Conservation (phyloP, 1,140 invertebrate genomes). For the Platyscapa corneri region DNA sequence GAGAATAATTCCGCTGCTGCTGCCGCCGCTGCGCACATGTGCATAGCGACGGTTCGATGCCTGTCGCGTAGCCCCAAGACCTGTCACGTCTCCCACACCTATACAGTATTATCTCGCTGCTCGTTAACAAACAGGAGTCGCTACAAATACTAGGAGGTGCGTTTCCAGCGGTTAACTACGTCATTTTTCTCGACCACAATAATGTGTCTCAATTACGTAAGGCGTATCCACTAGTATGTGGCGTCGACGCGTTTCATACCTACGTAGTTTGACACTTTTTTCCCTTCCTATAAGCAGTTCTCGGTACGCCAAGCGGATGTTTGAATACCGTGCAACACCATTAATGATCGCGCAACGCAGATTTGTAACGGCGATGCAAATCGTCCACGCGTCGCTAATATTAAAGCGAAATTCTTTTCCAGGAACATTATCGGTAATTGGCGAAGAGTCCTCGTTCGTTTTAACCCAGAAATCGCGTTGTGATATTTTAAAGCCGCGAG, state of each 20-base stretch:
- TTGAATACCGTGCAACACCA: not conserved
- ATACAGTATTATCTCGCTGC: not conserved
- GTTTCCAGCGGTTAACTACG: not conserved
- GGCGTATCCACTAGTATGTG: not conserved
- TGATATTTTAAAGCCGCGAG: too few relatives aligned
- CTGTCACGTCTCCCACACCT: not conserved
- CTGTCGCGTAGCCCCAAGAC: too few relatives aligned
- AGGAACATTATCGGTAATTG: too few relatives aligned
- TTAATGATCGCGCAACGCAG: not conserved
- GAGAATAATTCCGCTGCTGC: not conserved
- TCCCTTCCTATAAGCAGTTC: slow-evolving; percentile 11
- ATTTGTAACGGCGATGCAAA: not conserved
- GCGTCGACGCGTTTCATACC: not conserved
- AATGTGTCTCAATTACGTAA: slow-evolving; percentile 7
- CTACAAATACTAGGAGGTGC: not conserved
- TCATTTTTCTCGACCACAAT: slow-evolving; percentile 3
- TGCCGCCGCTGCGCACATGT: too few relatives aligned
- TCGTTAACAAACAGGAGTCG: slow-evolving; percentile 9
- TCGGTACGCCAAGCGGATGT: not conserved
- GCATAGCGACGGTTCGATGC: too few relatives aligned
- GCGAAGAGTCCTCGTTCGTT: too few relatives aligned
- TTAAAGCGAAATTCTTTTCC: too few relatives aligned
- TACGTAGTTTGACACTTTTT: not conserved
- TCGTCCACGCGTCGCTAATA: not conserved
- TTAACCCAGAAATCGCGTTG: too few relatives aligned